Percentiles rank a stretch among this genome's conserved stretches.
Evolutionary conservation across 2,797 vertebrate genomes (phyloP).

Genomic region (Enteromius radiatus): DNA sequence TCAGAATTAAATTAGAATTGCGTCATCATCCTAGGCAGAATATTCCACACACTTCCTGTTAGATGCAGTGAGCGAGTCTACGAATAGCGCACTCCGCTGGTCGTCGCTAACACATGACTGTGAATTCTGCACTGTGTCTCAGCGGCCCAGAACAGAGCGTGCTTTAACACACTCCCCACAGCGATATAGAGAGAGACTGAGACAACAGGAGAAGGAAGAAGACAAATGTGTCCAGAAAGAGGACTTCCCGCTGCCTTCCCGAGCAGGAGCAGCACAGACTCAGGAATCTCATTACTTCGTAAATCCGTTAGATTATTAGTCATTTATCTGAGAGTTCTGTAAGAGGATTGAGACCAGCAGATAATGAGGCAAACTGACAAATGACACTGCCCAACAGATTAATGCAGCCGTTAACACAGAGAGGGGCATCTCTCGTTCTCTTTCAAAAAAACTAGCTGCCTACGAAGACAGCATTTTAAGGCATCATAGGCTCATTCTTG

Average conservation of each 20-base stretch:
- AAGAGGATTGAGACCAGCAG: conserved; percentile 45
- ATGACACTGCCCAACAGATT: conserved; percentile 46
- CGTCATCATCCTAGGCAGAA: neutral
- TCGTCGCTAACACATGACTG: neutral
- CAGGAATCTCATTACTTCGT: conserved; percentile 53
- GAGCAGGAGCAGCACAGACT: neutral
- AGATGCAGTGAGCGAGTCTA: neutral
- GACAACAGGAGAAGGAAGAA: neutral
- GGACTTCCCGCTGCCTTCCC: conserved; percentile 34
- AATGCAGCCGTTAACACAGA: conserved; percentile 31
- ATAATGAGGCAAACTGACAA: conserved; percentile 56
- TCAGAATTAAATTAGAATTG: neutral
- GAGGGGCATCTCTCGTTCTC: neutral
- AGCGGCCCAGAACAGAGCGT: conserved; percentile 11
- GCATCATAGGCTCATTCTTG: neutral
- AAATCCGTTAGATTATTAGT: conserved; percentile 60
- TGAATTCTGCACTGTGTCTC: conserved; percentile 13
- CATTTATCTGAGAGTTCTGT: conserved; percentile 49
- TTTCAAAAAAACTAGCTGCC: neutral
- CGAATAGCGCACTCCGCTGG: conserved; percentile 29
- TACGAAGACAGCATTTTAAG: neutral
- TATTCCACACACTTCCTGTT: conserved; percentile 1
- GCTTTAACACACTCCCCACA: conserved; percentile 28
- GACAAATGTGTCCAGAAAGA: conserved; percentile 30
- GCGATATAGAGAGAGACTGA: conserved; percentile 2